phyloP scores from a whole-genome alignment of 1,140 invertebrate genomes.

The Drosophila rufa region DNA sequence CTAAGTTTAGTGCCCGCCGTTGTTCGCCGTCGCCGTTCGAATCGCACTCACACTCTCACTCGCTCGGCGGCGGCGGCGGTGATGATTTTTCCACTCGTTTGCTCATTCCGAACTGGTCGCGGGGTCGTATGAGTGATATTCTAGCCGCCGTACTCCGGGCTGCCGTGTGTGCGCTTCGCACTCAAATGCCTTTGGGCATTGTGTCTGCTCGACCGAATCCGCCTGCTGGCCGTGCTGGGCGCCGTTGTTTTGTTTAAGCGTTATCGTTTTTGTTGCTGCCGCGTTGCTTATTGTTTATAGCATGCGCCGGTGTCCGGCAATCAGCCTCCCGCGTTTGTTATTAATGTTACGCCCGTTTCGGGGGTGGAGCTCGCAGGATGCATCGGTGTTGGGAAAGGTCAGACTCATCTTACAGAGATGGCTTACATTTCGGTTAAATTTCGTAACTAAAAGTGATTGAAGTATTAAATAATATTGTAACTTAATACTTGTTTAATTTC shows the following conservation, averaged over 20 bases:
- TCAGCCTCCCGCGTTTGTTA: constrained; percentile 37
- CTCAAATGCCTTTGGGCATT: constrained; percentile 74
- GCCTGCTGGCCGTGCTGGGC: constrained; percentile 73
- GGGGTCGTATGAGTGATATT: constrained; percentile 80
- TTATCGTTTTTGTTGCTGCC: constrained; percentile 80
- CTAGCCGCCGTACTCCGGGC: constrained; percentile 33
- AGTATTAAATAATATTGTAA: too few relatives aligned
- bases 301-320: constrained; percentile 37
- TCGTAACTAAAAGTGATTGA: neutral
- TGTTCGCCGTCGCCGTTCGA: constrained; percentile 16
- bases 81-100: constrained; percentile 72
- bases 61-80: constrained; percentile 17
- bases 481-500: neutral
- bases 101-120: constrained; percentile 54
- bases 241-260: constrained; percentile 80
- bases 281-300: constrained; percentile 78
- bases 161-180: constrained; percentile 42
- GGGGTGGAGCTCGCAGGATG: constrained; percentile 1
- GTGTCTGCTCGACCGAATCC: constrained; percentile 69
- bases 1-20: constrained; percentile 70
- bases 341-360: constrained; percentile 24
- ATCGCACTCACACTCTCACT: constrained; percentile 27
- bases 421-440: neutral
- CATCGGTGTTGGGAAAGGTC: neutral
- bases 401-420: neutral